Base-by-base conservation (phyloP, 2,888 invertebrate genomes). In the Cylloceria caligata region DNA sequence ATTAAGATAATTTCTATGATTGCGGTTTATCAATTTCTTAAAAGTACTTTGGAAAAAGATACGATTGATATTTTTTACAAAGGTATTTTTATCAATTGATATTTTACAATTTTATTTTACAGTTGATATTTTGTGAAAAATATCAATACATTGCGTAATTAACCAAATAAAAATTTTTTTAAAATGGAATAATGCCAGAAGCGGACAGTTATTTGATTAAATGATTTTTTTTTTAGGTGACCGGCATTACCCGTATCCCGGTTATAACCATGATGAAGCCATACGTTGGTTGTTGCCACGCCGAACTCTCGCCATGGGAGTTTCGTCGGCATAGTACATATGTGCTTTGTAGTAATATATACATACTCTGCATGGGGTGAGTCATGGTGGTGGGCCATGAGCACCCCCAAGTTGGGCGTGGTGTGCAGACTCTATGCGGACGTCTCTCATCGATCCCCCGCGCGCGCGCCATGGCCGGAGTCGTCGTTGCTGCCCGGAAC, bases 401-500 rank as follows among this genome's bases (percentile, higher is more conserved):
- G 81, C 86, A 86, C 89, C 89, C 85, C 82, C 86, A 77, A 85
- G 85, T 86, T 89, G 90, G 90, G 90, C 89, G 90, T 90, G 90
- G 90, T 90, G 90, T 90, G 84, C 86, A 74, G 81, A 81, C 81
- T 78, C 86, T 84, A 81, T 86, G 88, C 88, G 85, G 88, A 88
- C 88, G 88, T 89, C 89, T 87, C 88, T 87, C 89, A 90, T 90
- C 90, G 90, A 90, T 90, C 88, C 89, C 86, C 80, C 81, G 81
- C 75, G 81, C 69, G 55, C 13, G 81, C 80, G 67, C 60, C 71
- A 60, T 78, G 65, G 74, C 78, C 77, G 64, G 47, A 27, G 24
- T 27, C 24, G 27, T 27, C 52, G 34, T 16, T 60, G 4, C 16
- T 62, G 60, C 67, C 82, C 79, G 67, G 79, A 78, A 82, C 79